Evolutionary conservation across 2,113 vertebrate genomes (phyloP).

Genomic region (Marmota monax): DNA sequence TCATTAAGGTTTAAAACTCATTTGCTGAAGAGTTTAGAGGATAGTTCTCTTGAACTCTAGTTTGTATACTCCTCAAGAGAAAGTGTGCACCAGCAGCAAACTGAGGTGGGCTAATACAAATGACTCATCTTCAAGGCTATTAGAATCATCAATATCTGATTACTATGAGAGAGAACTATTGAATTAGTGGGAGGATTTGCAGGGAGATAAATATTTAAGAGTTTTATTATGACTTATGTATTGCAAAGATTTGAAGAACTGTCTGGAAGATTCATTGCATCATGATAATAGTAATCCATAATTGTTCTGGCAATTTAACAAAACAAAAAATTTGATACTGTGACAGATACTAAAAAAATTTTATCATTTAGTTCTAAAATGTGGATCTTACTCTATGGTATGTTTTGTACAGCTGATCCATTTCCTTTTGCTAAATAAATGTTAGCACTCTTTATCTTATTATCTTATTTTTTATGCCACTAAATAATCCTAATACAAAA

Average conservation of each 20-base stretch:
- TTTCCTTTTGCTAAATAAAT: background rate
- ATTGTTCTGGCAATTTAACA: slow-evolving; percentile 56
- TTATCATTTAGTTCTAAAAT: background rate
- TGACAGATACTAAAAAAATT: slow-evolving; percentile 37
- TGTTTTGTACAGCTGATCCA: background rate
- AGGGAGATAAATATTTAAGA: slow-evolving; percentile 28
- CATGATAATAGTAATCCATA: slow-evolving; percentile 51
- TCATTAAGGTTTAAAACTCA: slow-evolving; percentile 45
- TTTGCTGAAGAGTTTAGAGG: background rate
- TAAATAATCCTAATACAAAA: slow-evolving; percentile 61
- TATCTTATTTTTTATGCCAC: background rate
- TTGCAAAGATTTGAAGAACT: slow-evolving; percentile 40
- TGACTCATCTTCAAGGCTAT: slow-evolving; percentile 2
- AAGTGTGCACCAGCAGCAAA: background rate
- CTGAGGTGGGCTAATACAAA: background rate
- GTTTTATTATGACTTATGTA: background rate
- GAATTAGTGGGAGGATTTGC: background rate
- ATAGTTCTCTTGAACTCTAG: background rate
- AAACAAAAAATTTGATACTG: background rate
- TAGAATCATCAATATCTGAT: background rate
- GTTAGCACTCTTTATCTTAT: background rate
- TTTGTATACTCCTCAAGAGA: background rate
- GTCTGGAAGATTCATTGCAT: slow-evolving; percentile 42
- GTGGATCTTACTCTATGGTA: background rate
- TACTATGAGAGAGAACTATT: slow-evolving; percentile 16